A percentile compares a stretch with the other conserved stretches of the same genome.
These are phyloP conservation scores for Callipepla californica DNA, from an alignment of 2,113 vertebrate genomes.

Conservation along the genomic window DNA sequence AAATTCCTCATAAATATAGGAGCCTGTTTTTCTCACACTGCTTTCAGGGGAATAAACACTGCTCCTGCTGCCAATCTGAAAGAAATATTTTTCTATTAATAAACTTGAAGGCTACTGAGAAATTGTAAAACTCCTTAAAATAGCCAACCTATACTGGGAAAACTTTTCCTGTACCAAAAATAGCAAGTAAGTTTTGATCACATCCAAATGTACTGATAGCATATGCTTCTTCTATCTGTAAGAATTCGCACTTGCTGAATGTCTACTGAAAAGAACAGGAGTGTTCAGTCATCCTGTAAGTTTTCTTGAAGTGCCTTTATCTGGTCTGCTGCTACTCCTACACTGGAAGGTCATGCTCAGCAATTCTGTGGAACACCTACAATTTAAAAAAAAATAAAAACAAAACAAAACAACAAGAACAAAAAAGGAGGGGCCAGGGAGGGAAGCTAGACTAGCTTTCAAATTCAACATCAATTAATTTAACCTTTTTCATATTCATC, in stretches of 20 bases:
- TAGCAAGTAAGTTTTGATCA: background rate
- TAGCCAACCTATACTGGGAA: background rate
- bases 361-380: background rate
- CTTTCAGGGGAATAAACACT: conserved; percentile 94
- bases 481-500: background rate
- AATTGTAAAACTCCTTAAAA: background rate
- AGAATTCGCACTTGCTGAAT: background rate
- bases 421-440: background rate
- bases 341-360: background rate
- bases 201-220: background rate
- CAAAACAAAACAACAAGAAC: background rate
- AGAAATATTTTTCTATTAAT: conserved; percentile 35
- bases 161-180: background rate
- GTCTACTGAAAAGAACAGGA: background rate
- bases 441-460: background rate
- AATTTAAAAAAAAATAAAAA: background rate
- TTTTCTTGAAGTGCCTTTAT: background rate
- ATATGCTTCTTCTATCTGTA: background rate
- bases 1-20: conserved; percentile 93
- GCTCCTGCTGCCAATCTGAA: conserved; percentile 92
- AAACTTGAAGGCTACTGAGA: background rate
- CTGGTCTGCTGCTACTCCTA: background rate
- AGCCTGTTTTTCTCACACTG: conserved; percentile 90
- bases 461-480: background rate
- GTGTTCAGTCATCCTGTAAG: background rate